Evolutionary conservation across 2,888 invertebrate genomes (phyloP).

Genomic region (Alloplasta piceator): DNA sequence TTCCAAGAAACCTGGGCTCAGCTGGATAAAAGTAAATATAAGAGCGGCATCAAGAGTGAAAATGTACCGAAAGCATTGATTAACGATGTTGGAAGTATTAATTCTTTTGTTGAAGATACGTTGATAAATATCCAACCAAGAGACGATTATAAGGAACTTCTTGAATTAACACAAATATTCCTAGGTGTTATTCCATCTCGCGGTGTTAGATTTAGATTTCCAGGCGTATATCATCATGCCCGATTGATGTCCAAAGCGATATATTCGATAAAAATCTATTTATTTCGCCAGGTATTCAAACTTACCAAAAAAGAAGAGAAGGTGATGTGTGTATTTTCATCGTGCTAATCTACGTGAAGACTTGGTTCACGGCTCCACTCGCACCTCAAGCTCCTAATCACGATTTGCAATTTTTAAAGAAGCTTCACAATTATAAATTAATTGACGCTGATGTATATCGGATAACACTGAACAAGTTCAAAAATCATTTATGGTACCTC

Average conservation of each 20-base stretch:
- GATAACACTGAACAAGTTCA: no score
- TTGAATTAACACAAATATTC: constrained; percentile 39
- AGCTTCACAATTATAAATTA: constrained; percentile 20
- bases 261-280: constrained; percentile 55
- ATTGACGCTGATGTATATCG: no score
- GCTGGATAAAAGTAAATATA: no score
- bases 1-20: no score
- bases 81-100: no score
- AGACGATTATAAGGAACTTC: constrained; percentile 53
- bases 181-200: constrained; percentile 29
- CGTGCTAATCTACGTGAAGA: constrained; percentile 45
- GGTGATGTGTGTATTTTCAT: constrained; percentile 55
- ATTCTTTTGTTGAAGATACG: no score
- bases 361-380: constrained; percentile 36
- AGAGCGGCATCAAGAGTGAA: no score
- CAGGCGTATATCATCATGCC: constrained; percentile 51
- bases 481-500: no score
- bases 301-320: constrained; percentile 39
- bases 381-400: no score
- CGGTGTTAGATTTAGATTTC: no score
- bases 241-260: constrained; percentile 58
- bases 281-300: constrained; percentile 43
- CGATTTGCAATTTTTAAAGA: no score
- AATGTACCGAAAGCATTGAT: no score
- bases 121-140: constrained; percentile 44